These are phyloP conservation scores for Druceiella hillmani DNA, from an alignment of 2,888 invertebrate species.

Conservation along the genomic window DNA sequence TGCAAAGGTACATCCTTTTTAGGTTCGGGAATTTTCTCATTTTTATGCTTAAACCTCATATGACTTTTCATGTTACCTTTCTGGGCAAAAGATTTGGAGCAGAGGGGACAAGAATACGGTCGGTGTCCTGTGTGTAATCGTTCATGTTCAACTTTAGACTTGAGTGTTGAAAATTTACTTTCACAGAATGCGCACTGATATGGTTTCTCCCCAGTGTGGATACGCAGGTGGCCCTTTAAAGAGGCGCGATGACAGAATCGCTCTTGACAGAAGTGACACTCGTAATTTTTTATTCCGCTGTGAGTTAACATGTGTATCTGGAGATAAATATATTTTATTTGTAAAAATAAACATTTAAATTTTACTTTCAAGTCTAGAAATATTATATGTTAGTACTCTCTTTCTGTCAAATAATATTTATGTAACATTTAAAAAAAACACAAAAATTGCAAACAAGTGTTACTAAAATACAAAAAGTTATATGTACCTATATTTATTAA, in stretches of 20 bases:
- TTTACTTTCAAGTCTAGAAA: too few relatives aligned
- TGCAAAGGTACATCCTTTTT: neutral
- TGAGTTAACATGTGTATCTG: constrained; percentile 17
- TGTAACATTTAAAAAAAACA: too few relatives aligned
- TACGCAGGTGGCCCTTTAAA: constrained; percentile 15
- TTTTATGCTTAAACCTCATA: constrained; percentile 18
- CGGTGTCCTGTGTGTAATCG: constrained; percentile 19
- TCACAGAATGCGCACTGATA: constrained; percentile 19
- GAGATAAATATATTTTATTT: too few relatives aligned
- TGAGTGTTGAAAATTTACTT: constrained; percentile 16
- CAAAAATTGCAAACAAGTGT: too few relatives aligned
- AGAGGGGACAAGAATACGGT: constrained; percentile 17
- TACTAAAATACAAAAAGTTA: too few relatives aligned
- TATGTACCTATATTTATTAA: too few relatives aligned
- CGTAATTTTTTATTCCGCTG: constrained; percentile 17
- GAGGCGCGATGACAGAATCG: constrained; percentile 17
- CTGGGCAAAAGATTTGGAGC: constrained; percentile 18
- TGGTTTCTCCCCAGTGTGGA: constrained; percentile 18
- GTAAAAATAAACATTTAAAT: too few relatives aligned
- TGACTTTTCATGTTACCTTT: constrained; percentile 21
- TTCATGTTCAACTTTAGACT: constrained; percentile 19
- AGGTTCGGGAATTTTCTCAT: too few relatives aligned
- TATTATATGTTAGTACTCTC: too few relatives aligned
- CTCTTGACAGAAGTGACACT: constrained; percentile 15
- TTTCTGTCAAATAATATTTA: too few relatives aligned